Evolutionary conservation across 2,113 vertebrate genomes (phyloP).

Genomic region (Chionomys nivalis): DNA sequence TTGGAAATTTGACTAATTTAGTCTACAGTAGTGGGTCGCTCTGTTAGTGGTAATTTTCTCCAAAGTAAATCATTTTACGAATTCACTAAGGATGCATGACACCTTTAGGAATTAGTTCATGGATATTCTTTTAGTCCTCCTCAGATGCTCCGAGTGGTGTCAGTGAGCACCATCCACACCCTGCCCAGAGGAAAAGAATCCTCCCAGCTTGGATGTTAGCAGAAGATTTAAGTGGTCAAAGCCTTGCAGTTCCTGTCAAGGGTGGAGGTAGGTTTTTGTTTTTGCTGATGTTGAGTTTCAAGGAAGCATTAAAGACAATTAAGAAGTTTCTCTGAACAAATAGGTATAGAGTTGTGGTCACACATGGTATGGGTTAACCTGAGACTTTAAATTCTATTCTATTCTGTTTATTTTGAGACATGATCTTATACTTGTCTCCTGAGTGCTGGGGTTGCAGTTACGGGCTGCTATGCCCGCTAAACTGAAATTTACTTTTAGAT

Average conservation of each 20-base stretch:
- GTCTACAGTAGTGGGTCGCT: neutral
- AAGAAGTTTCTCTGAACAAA: constrained; percentile 40
- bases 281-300: constrained; percentile 23
- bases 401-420: neutral
- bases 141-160: constrained; percentile 46
- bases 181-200: constrained; percentile 84
- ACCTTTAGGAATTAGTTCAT: constrained; percentile 40
- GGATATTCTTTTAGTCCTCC: constrained; percentile 79
- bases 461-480: no score
- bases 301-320: constrained; percentile 33
- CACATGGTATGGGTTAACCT: neutral
- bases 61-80: neutral
- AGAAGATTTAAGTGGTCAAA: constrained; percentile 59
- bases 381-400: neutral
- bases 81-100: constrained; percentile 29
- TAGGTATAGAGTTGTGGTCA: neutral
- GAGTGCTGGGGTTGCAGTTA: neutral
- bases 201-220: constrained; percentile 94
- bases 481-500: constrained; percentile 37
- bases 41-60: constrained; percentile 52
- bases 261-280: constrained; percentile 79
- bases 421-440: neutral
- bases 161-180: constrained; percentile 45
- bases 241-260: constrained; percentile 70
- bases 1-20: constrained; percentile 11